Percentiles rank a stretch among this genome's conserved stretches.
phyloP scores from a whole-genome alignment of 1,140 invertebrate species.

The Zaprionus ornatus region DNA sequence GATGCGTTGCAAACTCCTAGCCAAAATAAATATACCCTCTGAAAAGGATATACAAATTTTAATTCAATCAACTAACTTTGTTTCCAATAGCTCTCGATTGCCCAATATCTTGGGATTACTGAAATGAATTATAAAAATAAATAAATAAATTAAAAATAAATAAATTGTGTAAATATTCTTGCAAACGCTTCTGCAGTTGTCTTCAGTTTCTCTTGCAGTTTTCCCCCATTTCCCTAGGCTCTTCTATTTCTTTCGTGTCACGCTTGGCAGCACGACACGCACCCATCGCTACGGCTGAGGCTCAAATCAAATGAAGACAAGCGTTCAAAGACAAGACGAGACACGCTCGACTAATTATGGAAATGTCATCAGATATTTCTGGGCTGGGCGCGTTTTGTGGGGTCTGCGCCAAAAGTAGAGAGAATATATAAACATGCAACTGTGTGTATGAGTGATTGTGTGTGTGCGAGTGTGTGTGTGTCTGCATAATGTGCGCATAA shows the following conservation, averaged over 20 bases:
- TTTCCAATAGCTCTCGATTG: neutral
- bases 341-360: conserved; percentile 79
- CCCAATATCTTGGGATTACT: too few species aligned
- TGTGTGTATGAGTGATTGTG: neutral
- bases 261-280: conserved; percentile 7
- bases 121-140: too few species aligned
- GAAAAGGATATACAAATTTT: too few species aligned
- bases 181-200: neutral
- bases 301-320: conserved; percentile 77
- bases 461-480: neutral
- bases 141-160: too few species aligned
- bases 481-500: conserved; percentile 62
- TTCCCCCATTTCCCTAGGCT: too few species aligned
- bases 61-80: too few species aligned
- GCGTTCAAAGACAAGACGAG: conserved; percentile 57
- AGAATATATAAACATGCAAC: conserved; percentile 14
- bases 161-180: neutral
- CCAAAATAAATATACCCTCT: too few species aligned
- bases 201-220: too few species aligned
- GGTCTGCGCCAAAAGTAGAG: conserved; percentile 42
- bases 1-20: too few species aligned
- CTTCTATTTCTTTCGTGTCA: neutral
- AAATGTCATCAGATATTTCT: conserved; percentile 73
- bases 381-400: conserved; percentile 43
- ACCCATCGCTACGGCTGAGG: conserved; percentile 22